Conservation (phyloP, 1,140 invertebrate genomes). For the Gerris buenoi region DNA sequence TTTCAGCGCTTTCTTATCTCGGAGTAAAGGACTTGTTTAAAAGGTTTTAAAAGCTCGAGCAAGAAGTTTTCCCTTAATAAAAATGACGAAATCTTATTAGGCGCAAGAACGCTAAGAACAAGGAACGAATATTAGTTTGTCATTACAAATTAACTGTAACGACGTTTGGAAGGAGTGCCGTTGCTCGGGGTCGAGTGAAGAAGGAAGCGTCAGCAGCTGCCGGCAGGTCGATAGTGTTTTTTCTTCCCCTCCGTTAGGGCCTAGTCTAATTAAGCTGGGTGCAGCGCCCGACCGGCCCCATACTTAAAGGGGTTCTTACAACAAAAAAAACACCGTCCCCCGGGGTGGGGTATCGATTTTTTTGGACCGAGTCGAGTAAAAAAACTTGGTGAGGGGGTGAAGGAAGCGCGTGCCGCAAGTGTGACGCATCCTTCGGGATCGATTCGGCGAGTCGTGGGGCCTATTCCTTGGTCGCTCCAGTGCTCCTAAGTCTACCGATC, state of each 20-base stretch:
- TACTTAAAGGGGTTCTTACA: conserved; percentile 2
- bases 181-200: background rate
- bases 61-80: too few relatives aligned
- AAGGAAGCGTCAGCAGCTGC: background rate
- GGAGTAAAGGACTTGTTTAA: too few relatives aligned
- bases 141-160: too few relatives aligned
- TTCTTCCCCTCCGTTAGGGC: background rate
- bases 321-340: conserved; percentile 2
- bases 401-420: background rate
- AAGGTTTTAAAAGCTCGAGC: too few relatives aligned
- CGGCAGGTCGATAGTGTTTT: conserved; percentile 2
- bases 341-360: conserved; percentile 5
- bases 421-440: conserved; percentile 2
- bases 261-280: conserved; percentile 2
- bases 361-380: background rate
- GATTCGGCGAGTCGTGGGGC: too few relatives aligned
- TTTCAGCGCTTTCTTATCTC: too few relatives aligned
- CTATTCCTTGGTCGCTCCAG: too few relatives aligned
- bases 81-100: too few relatives aligned
- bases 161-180: background rate
- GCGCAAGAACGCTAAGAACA: too few relatives aligned
- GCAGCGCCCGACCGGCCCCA: background rate
- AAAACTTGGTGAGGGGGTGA: background rate
- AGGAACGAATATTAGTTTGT: too few relatives aligned
- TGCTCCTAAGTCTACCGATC: too few relatives aligned